These are phyloP conservation scores for Andrena cerasifolii DNA, from an alignment of 1,140 invertebrate genomes.

Conservation along the genomic window DNA sequence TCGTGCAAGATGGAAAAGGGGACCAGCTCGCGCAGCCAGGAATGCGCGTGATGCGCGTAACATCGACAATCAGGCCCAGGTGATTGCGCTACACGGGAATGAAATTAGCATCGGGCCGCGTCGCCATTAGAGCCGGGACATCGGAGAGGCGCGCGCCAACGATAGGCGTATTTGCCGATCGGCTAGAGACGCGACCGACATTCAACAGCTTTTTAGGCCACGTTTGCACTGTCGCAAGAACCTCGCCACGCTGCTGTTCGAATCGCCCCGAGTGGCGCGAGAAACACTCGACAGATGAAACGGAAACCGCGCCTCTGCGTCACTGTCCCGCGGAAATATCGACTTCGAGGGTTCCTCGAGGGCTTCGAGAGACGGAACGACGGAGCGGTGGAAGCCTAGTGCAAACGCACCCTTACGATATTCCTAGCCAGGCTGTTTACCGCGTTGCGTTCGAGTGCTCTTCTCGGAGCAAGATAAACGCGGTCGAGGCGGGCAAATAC, in stretches of 20 bases:
- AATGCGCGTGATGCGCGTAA: constrained; percentile 68
- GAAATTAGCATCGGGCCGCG: constrained; percentile 70
- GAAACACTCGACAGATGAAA: too few relatives aligned
- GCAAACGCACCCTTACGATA: neutral
- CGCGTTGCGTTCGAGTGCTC: constrained; percentile 1
- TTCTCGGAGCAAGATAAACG: constrained; percentile 42
- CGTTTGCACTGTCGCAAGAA: constrained; percentile 14
- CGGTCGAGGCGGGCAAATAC: constrained; percentile 46
- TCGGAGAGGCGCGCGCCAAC: constrained; percentile 28
- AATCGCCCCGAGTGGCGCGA: too few relatives aligned
- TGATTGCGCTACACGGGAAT: constrained; percentile 73
- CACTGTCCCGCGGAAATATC: too few relatives aligned
- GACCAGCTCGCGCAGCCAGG: constrained; percentile 51
- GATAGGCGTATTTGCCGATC: constrained; percentile 57
- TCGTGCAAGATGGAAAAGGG: constrained; percentile 63
- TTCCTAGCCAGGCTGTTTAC: neutral
- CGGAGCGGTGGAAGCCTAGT: neutral
- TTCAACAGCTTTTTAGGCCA: constrained; percentile 43
- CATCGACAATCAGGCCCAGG: constrained; percentile 63
- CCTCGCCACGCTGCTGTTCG: too few relatives aligned
- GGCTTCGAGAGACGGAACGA: neutral
- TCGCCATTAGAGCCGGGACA: constrained; percentile 60
- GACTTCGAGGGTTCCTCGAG: too few relatives aligned
- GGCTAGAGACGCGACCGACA: constrained; percentile 11
- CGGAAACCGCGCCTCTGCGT: too few relatives aligned